A percentile compares a stretch with the other conserved stretches of the same genome.
Evolutionary conservation across 2,888 invertebrate species (phyloP).

Genomic region (Dryadula phaetusa): DNA sequence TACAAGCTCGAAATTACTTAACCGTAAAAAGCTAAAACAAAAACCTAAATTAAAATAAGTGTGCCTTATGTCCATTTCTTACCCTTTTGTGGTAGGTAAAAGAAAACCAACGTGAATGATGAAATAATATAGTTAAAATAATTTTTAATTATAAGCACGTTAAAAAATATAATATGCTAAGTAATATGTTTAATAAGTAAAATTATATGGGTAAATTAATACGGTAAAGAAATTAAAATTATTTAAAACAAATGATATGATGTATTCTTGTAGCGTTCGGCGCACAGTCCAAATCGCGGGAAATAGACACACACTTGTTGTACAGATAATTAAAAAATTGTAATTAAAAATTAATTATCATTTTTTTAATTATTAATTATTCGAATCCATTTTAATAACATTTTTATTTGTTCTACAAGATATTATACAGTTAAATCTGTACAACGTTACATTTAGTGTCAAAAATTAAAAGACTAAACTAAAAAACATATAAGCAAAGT

Average conservation of each 20-base stretch:
- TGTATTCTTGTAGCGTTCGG: slow-evolving; percentile 81
- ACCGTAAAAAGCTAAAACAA: slow-evolving; percentile 43
- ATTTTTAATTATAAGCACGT: slow-evolving; percentile 44
- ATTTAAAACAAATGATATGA: slow-evolving; percentile 85
- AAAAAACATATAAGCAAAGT: slow-evolving; percentile 61
- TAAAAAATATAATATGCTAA: slow-evolving; percentile 41
- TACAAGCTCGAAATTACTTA: slow-evolving; percentile 23
- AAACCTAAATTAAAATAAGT: slow-evolving; percentile 48
- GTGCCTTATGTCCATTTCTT: slow-evolving; percentile 64
- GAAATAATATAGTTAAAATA: slow-evolving; percentile 59
- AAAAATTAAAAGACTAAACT: slow-evolving; percentile 62
- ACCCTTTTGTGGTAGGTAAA: slow-evolving; percentile 65
- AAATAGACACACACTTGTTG: slow-evolving; percentile 53
- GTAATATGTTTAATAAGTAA: slow-evolving; percentile 54
- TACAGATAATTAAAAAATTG: slow-evolving; percentile 26
- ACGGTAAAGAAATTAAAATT: slow-evolving; percentile 72
- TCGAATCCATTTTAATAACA: not conserved
- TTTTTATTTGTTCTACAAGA: not conserved
- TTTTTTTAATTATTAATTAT: not conserved
- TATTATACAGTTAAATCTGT: not conserved
- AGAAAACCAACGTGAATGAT: slow-evolving; percentile 51
- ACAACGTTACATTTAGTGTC: slow-evolving; percentile 30
- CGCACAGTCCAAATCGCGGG: slow-evolving; percentile 69
- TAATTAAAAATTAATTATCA: not conserved
- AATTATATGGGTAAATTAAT: slow-evolving; percentile 68